phyloP scores from a whole-genome alignment of 2,797 vertebrate species.

The Parauchenoglanis punctatus region DNA sequence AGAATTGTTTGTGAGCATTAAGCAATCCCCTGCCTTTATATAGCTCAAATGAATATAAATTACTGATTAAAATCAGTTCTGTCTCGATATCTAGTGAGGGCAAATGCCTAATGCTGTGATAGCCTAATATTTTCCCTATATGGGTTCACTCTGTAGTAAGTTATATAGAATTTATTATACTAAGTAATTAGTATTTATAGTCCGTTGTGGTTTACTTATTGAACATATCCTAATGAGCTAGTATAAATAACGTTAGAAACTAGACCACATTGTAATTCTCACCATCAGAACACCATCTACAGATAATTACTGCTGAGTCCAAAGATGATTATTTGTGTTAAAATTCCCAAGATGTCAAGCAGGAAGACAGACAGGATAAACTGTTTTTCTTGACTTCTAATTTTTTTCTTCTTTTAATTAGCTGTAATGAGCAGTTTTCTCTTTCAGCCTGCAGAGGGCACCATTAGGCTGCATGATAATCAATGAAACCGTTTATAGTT shows the following conservation, averaged over 20 bases:
- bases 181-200: background rate
- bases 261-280: background rate
- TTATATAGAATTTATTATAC: too few species aligned
- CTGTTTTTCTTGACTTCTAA: background rate
- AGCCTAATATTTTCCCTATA: background rate
- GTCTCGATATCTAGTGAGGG: background rate
- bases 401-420: background rate
- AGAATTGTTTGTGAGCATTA: background rate
- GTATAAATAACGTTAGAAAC: background rate
- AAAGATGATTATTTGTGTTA: background rate
- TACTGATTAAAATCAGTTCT: background rate
- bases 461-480: background rate
- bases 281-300: background rate
- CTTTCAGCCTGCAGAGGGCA: constrained; percentile 26
- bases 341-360: background rate
- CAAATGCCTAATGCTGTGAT: background rate
- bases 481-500: background rate
- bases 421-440: background rate
- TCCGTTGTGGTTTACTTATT: background rate
- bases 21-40: background rate
- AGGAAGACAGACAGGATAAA: background rate
- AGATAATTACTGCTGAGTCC: background rate
- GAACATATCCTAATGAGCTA: background rate
- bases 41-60: background rate
- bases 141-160: background rate